Conservation (phyloP, 2,888 invertebrate species). For the Sesia bembeciformis region DNA sequence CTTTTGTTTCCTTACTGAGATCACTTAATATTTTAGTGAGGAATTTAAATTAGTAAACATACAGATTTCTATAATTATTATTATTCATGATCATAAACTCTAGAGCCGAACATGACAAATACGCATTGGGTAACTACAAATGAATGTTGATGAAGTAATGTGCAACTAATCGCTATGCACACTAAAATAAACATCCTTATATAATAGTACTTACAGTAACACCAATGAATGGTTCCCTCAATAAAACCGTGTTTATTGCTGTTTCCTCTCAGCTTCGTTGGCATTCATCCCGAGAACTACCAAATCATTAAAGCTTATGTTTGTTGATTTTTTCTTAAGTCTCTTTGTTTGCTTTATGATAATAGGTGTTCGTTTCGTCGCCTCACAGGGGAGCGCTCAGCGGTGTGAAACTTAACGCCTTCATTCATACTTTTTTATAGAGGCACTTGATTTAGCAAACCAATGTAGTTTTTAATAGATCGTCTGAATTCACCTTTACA, state of each 20-base stretch:
- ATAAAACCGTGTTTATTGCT: slow-evolving; percentile 63
- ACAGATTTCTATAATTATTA: neutral
- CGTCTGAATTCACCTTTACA: slow-evolving; percentile 39
- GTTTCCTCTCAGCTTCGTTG: slow-evolving; percentile 61
- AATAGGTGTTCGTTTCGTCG: slow-evolving; percentile 67
- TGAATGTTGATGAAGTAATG: slow-evolving; percentile 3
- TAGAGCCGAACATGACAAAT: neutral
- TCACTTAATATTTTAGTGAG: no score
- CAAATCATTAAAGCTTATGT: slow-evolving; percentile 65
- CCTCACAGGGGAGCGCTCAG: slow-evolving; percentile 47
- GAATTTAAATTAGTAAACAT: neutral
- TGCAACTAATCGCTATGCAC: neutral
- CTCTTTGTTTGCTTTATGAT: slow-evolving; percentile 71
- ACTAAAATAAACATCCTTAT: neutral
- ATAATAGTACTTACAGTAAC: neutral
- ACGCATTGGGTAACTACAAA: neutral
- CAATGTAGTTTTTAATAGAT: slow-evolving; percentile 58
- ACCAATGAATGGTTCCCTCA: slow-evolving; percentile 41
- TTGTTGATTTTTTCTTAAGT: slow-evolving; percentile 60
- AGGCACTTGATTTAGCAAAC: slow-evolving; percentile 64
- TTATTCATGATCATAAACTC: neutral
- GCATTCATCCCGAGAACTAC: slow-evolving; percentile 64
- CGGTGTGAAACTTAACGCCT: slow-evolving; percentile 72
- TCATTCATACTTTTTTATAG: slow-evolving; percentile 64
- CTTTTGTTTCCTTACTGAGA: no score